A percentile compares a stretch with the other conserved stretches of the same genome.
phyloP scores from a whole-genome alignment of 2,113 vertebrate genomes.

The Phaethornis superciliosus region DNA sequence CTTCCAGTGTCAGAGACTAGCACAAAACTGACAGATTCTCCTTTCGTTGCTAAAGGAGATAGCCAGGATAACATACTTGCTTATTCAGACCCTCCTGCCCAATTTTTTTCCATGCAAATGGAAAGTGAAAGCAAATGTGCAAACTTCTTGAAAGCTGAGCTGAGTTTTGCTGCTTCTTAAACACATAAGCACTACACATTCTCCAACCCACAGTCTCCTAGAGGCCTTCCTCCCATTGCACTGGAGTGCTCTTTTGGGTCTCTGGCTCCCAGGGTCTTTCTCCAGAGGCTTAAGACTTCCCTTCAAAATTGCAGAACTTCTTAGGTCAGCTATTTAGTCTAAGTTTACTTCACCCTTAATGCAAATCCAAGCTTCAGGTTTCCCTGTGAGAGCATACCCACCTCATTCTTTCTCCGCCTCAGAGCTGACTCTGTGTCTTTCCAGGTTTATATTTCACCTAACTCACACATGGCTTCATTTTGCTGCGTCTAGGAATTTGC shows the following conservation, averaged over 20 bases:
- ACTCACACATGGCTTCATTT: constrained; percentile 65
- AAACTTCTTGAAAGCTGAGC: neutral
- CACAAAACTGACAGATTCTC: neutral
- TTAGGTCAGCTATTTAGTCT: neutral
- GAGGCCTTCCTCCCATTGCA: neutral
- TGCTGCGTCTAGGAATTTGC: constrained; percentile 61
- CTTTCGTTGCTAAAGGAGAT: neutral
- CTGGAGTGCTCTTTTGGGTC: neutral
- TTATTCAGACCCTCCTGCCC: neutral
- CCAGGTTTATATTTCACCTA: constrained; percentile 56
- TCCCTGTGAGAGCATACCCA: constrained; percentile 37
- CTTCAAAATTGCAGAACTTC: neutral
- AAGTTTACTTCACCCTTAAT: neutral
- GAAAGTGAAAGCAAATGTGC: neutral
- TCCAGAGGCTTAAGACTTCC: neutral
- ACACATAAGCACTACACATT: neutral
- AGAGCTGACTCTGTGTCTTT: constrained; percentile 37
- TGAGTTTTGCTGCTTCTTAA: neutral
- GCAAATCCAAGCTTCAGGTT: constrained; percentile 33
- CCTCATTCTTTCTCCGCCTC: constrained; percentile 2
- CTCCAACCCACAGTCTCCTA: neutral
- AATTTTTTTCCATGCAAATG: neutral
- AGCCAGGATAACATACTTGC: neutral
- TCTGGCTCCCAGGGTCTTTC: neutral
- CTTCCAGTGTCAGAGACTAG: neutral